Evolutionary conservation across 2,888 invertebrate species (phyloP), one percentile per base, ranked within the genome.

Genomic region (Hypolimnas misippus): DNA sequence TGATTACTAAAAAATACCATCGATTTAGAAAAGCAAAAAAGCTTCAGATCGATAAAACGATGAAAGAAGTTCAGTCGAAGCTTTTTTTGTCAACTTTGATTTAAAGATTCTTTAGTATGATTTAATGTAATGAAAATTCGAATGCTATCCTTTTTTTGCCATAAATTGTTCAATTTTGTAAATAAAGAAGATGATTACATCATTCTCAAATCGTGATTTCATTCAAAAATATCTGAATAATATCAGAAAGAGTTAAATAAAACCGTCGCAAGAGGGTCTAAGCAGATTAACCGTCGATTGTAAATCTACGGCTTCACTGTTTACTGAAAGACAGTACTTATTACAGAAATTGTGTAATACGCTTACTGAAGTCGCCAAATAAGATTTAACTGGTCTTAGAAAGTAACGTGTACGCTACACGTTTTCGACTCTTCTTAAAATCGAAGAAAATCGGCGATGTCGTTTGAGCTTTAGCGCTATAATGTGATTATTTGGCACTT

Each of bases 311-410:
- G 59, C 59, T 60, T 60, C 59, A 38, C 59, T 53, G 46, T 60
- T 60, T 60, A 54, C 53, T 60, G 53, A 46, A 60, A 60, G 59
- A 53, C 53, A 53, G 46, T 44, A 54, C 53, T 46, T 60, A 54
- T 46, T 60, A 38, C 29, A 54, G 53, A 52, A 53, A 59, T 59
- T 60, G 46, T 54, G 59, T 60, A 60, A 60, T 60, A 60, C 59
- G 53, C 53, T 60, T 53, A 46, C 53, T 25, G 40, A 14, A 40
- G 31, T 44, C 40, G 31, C 56, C 31, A 51, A 56, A 51, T 51
- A 49, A 19, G 33, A 55, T 29, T 29, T 56, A 19, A 16, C 25
- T n/a, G 14, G n/a, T 55, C 38, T 38, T 14, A 2, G 0, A 25
- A n/a, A 17, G 8, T n/a, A n/a, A 38, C 2, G 12, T n/a, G 35